Conservation (phyloP, 2,113 vertebrate species). For the Haliaeetus leucogaster region DNA sequence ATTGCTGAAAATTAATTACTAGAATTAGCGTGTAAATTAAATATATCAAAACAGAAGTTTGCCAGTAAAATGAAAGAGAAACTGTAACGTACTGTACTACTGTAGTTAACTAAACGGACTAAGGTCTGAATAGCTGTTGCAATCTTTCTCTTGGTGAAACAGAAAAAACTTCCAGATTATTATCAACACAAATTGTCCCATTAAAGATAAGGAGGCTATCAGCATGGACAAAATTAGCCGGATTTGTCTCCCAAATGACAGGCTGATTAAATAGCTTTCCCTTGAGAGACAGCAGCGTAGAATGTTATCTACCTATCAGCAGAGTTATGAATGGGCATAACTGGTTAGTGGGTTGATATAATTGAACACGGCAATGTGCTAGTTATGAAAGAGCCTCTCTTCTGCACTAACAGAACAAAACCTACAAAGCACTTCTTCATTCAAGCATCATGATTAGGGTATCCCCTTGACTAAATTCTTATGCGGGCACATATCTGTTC, state of each 20-base stretch:
- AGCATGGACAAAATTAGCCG: not conserved
- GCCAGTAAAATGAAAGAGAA: not conserved
- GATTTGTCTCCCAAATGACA: not conserved
- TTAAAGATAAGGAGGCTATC: not conserved
- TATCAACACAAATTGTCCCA: not conserved
- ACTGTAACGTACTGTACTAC: fast-evolving
- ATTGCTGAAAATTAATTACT: not conserved
- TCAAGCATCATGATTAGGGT: fast-evolving
- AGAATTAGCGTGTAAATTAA: not conserved
- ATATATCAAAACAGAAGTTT: not conserved
- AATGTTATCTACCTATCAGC: not conserved
- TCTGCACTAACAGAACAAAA: not conserved
- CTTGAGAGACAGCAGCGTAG: not conserved
- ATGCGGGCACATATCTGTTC: not conserved
- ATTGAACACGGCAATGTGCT: fast-evolving
- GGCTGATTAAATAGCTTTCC: not conserved
- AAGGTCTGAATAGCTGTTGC: not conserved
- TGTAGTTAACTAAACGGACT: not conserved
- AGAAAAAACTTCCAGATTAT: not conserved
- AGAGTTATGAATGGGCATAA: not conserved
- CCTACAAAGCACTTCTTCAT: not conserved
- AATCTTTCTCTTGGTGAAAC: not conserved
- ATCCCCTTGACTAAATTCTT: not conserved
- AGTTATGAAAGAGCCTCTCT: not conserved
- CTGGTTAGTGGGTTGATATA: not conserved